Percentiles rank a stretch among this genome's conserved stretches.
These are phyloP conservation scores for Zalophus californianus DNA, from an alignment of 2,797 vertebrate genomes.

Conservation along the genomic window DNA sequence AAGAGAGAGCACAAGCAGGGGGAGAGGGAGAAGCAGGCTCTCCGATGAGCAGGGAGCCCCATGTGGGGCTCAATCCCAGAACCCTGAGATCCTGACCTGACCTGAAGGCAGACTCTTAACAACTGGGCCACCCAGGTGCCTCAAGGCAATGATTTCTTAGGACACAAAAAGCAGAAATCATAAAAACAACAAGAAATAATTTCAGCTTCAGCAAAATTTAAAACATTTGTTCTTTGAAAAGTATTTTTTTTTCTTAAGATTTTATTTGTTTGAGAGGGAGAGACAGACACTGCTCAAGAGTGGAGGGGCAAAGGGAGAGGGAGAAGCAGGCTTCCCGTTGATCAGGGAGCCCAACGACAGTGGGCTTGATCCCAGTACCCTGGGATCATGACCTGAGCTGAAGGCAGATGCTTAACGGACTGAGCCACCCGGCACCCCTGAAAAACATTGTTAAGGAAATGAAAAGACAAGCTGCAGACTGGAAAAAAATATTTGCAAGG, in stretches of 20 bases:
- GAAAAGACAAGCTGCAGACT: background rate
- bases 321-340: background rate
- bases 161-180: background rate
- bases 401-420: background rate
- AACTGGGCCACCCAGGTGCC: no score
- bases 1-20: no score
- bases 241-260: background rate
- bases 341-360: background rate
- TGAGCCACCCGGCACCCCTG: background rate
- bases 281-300: background rate
- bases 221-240: background rate
- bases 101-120: no score
- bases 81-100: no score
- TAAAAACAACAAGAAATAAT: background rate
- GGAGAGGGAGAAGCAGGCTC: no score
- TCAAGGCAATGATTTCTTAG: background rate
- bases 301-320: background rate
- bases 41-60: no score
- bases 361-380: background rate
- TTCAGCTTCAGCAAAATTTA: background rate
- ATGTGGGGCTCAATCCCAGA: no score
- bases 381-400: background rate
- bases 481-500: background rate
- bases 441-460: background rate
- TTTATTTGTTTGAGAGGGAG: background rate